Percentiles rank a stretch among this genome's conserved stretches.
Conservation (phyloP, 2,888 invertebrate species). For the Epirrhoe alternata region DNA sequence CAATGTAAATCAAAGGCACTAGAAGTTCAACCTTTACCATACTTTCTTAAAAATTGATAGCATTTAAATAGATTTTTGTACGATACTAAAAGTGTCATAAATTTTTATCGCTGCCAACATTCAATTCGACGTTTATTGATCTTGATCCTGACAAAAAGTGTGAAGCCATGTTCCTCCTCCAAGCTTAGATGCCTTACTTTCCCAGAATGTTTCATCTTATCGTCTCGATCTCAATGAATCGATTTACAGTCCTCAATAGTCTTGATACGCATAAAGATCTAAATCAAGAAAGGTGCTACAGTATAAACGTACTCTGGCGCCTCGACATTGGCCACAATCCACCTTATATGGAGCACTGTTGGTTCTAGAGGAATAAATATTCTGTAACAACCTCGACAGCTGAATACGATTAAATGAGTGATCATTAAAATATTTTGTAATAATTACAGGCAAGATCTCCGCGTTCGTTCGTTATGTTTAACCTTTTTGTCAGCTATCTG, state of each 20-base stretch:
- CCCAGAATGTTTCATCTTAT: conserved; percentile 47
- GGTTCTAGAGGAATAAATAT: conserved; percentile 66
- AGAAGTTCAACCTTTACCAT: background rate
- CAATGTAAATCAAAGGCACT: background rate
- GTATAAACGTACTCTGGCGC: conserved; percentile 60
- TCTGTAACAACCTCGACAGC: conserved; percentile 55
- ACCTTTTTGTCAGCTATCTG: conserved; percentile 32
- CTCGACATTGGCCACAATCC: conserved; percentile 59
- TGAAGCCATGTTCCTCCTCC: conserved; percentile 29
- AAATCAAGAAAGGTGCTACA: conserved; percentile 50
- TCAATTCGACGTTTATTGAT: background rate
- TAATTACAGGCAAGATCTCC: conserved; percentile 46
- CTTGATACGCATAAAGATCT: conserved; percentile 50
- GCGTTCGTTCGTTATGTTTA: conserved; percentile 29
- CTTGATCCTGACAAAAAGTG: conserved; percentile 12
- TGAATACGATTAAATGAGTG: conserved; percentile 57
- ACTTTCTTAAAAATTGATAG: background rate
- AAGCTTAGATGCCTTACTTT: conserved; percentile 38
- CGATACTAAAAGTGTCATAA: background rate
- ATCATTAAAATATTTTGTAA: conserved; percentile 65
- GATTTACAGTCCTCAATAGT: conserved; percentile 49
- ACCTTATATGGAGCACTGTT: conserved; percentile 61
- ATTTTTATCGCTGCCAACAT: background rate
- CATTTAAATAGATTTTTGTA: background rate
- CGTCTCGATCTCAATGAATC: conserved; percentile 46